A percentile compares a stretch with the other conserved stretches of the same genome.
phyloP scores from a whole-genome alignment of 2,113 vertebrate genomes.

The Cavia aperea region DNA sequence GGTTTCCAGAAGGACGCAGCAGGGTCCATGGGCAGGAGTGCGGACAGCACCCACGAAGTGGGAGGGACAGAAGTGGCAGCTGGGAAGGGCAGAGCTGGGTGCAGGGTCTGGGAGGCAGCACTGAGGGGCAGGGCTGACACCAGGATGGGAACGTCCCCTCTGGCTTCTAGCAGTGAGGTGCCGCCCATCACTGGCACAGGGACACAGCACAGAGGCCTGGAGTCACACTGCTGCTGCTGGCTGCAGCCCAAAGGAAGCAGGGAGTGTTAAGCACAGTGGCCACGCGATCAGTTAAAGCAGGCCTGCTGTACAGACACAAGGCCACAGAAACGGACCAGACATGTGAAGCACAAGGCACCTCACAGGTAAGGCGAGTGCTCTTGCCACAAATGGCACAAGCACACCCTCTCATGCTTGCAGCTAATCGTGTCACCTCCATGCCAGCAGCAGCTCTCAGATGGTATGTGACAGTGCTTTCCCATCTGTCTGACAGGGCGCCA shows the following conservation, averaged over 20 bases:
- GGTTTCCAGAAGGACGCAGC: not conserved
- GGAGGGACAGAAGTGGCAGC: accelerated
- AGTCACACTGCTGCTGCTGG: not conserved
- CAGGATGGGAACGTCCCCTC: not conserved
- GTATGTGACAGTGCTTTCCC: not conserved
- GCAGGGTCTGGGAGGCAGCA: not conserved
- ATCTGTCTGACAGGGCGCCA: not conserved
- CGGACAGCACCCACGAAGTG: not conserved
- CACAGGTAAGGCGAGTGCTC: not conserved
- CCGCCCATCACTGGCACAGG: not conserved
- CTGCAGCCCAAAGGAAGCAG: not conserved
- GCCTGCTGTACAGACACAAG: not conserved
- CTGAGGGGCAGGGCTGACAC: not conserved
- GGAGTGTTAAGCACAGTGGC: not conserved
- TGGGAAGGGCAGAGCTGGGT: not conserved
- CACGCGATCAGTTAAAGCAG: not conserved
- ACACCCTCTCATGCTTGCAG: not conserved
- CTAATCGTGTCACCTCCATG: slow-evolving; percentile 27
- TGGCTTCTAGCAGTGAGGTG: not conserved
- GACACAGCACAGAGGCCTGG: not conserved
- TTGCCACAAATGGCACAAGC: not conserved
- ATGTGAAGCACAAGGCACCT: not conserved
- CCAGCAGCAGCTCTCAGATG: slow-evolving; percentile 45
- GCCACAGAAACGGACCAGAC: not conserved
- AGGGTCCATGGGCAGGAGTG: not conserved